phyloP scores from a whole-genome alignment of 2,888 invertebrate genomes.

The Anthophora plumipes region DNA sequence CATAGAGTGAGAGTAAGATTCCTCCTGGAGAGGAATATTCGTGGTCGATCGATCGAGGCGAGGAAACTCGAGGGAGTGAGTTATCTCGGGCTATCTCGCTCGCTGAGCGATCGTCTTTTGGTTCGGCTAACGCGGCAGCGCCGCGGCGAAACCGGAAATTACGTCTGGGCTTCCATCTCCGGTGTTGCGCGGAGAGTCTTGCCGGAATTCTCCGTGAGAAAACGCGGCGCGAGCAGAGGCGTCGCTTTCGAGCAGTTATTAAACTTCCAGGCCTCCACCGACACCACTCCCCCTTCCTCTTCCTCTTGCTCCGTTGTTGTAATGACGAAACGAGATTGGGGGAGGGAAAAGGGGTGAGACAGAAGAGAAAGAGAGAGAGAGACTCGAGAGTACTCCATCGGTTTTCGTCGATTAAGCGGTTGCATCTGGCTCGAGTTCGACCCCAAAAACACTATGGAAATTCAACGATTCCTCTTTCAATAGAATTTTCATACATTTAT shows the following conservation, averaged over 20 bases:
- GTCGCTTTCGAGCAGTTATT: constrained; percentile 74
- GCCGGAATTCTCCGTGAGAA: constrained; percentile 72
- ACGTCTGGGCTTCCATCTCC: constrained; percentile 84
- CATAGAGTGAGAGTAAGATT: no score
- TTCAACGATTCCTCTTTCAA: no score
- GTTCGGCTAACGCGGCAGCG: constrained; percentile 79
- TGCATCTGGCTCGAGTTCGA: no score
- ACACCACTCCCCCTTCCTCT: constrained; percentile 55
- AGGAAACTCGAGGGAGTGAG: constrained; percentile 62
- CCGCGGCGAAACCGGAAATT: constrained; percentile 82
- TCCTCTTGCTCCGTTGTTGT: constrained; percentile 52
- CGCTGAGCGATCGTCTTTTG: constrained; percentile 82
- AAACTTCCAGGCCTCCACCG: constrained; percentile 72
- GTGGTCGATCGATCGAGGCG: constrained; percentile 7
- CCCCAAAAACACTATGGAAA: no score
- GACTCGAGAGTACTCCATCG: neutral
- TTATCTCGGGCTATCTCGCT: constrained; percentile 74
- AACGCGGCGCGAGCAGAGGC: constrained; percentile 54
- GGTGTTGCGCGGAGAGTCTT: constrained; percentile 82
- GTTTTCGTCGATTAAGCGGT: neutral
- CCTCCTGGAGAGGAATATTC: no score
- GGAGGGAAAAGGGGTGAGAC: neutral
- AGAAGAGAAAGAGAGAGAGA: neutral
- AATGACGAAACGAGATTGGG: constrained; percentile 58
- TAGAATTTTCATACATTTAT: no score